These are phyloP conservation scores for Acleris literana DNA, from an alignment of 2,888 invertebrate species.

Conservation along the genomic window DNA sequence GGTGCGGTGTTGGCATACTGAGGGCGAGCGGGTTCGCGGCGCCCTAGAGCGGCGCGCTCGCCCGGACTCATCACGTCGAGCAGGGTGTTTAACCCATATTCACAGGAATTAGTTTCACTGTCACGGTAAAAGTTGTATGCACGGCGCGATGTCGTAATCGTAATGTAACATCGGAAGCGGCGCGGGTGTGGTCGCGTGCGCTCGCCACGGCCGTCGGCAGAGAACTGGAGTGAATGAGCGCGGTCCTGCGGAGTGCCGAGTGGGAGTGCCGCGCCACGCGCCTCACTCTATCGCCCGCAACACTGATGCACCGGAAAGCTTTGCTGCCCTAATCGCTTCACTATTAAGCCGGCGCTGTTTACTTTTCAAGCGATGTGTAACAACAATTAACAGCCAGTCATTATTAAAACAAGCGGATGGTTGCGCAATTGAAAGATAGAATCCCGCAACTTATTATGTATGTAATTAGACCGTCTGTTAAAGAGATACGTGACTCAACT, in stretches of 20 bases:
- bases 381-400: constrained; percentile 21
- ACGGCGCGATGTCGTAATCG: constrained; percentile 79
- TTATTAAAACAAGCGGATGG: constrained; percentile 13
- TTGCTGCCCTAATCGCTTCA: constrained; percentile 76
- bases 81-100: constrained; percentile 89
- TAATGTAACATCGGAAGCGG: constrained; percentile 78
- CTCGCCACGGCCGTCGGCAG: constrained; percentile 75
- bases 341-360: constrained; percentile 76
- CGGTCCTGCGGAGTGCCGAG: constrained; percentile 66
- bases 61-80: constrained; percentile 78
- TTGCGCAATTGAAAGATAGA: constrained; percentile 39
- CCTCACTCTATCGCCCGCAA: constrained; percentile 54
- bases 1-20: constrained; percentile 78
- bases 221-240: constrained; percentile 79
- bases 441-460: constrained; percentile 32
- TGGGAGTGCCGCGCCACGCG: constrained; percentile 75
- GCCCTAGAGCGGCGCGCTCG: constrained; percentile 81
- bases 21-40: constrained; percentile 81
- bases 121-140: constrained; percentile 77
- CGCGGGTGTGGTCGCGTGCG: constrained; percentile 67
- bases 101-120: constrained; percentile 72
- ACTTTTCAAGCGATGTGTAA: constrained; percentile 62
- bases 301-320: constrained; percentile 79
- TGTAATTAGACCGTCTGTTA: constrained; percentile 10
- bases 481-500: neutral